Evolutionary conservation across 2,113 vertebrate species (phyloP).

Genomic region (Trichomycterus rosablanca): DNA sequence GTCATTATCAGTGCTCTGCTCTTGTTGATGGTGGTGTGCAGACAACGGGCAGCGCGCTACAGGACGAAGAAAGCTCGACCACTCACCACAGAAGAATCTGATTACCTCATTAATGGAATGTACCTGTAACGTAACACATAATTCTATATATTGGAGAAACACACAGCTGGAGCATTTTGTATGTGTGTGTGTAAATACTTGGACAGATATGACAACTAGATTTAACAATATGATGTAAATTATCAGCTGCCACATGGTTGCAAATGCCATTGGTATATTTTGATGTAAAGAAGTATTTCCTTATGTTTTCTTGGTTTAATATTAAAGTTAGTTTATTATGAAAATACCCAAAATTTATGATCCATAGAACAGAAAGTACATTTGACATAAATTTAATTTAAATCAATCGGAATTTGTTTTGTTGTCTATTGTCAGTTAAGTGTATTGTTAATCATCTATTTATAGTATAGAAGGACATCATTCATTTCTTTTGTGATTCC

Average conservation of each 20-base stretch:
- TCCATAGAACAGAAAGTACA: too few species aligned
- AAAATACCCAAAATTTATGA: too few species aligned
- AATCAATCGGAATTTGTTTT: too few species aligned
- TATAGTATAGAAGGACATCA: too few species aligned
- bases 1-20: constrained; percentile 87
- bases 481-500: too few species aligned
- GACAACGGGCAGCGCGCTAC: constrained; percentile 82
- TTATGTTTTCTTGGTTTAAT: too few species aligned
- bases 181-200: background rate
- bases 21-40: constrained; percentile 88
- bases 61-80: constrained; percentile 91
- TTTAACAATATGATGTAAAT: background rate
- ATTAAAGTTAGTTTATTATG: too few species aligned
- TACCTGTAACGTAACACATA: constrained; percentile 73
- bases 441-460: too few species aligned
- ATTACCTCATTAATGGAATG: constrained; percentile 99
- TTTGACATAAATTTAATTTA: too few species aligned
- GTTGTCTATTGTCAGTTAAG: too few species aligned
- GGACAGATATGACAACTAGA: background rate
- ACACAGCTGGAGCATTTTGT: too few species aligned
- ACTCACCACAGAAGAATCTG: constrained; percentile 93
- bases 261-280: background rate
- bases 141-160: background rate
- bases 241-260: background rate
- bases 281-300: background rate